Base-by-base conservation (phyloP, 2,797 vertebrate species). In the Acanthurus tractus region DNA sequence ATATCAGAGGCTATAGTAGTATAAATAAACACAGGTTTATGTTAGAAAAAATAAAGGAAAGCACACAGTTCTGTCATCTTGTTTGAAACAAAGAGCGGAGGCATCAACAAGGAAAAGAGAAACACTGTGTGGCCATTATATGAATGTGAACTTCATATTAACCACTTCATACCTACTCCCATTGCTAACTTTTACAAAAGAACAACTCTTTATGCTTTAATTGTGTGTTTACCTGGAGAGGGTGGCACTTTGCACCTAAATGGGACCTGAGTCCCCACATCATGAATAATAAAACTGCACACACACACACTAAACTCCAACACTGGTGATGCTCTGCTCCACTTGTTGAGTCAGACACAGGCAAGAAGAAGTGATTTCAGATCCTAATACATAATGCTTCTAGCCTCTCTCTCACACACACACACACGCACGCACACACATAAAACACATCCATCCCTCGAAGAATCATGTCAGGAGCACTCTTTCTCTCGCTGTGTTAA, bases 391-490 rank as follows among this genome's bases (percentile, higher is more conserved):
- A 15, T n/a, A 69, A n/a, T 12, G 23, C 55, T 64, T 54, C 49
- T 48, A 70, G n/a, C 29, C 29, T 34, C 29, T 34, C 29, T 34
- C 29, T 34, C 50, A 13, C 8, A 1, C 17, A n/a, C 53, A 38
- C 49, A 29, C 57, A 55, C 40, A 20, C 69, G 46, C 52, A 67
- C 63, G 69, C 42, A 72, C 42, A 71, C 64, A 67, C 46, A 34
- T 34, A 34, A 34, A 34, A 34, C 29, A 50, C 14, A 18, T 40
- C 34, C 20, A 12, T 84, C 56, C 77, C 56, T 90, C 69, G 8
- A 89, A 83, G 83, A 78, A 83, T 74, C 70, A 34, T 48, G 61
- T 79, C 68, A 72, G 48, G 72, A 67, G 58, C 72, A 20, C 70
- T 36, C 72, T 36, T 48, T 13, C 25, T 23, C 49, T 29, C 2